A percentile compares a stretch with the other conserved stretches of the same genome.
These are phyloP conservation scores for Cabera pusaria DNA, from an alignment of 2,888 invertebrate genomes.

Conservation along the genomic window DNA sequence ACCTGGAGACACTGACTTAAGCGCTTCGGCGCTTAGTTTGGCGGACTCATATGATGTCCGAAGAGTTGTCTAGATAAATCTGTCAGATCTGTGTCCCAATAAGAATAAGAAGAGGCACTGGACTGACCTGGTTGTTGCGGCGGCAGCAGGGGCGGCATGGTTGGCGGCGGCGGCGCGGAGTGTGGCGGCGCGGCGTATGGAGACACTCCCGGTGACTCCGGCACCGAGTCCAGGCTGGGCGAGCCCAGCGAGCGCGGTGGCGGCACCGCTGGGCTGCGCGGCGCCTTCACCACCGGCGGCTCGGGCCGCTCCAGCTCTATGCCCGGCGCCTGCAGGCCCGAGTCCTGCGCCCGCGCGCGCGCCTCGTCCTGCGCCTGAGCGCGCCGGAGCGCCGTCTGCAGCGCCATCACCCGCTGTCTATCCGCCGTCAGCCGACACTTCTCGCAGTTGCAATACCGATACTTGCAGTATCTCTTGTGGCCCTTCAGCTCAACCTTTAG, in stretches of 20 bases:
- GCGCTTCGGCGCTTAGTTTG: too few species aligned
- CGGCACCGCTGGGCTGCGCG: slow-evolving; percentile 61
- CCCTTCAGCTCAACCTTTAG: slow-evolving; percentile 94
- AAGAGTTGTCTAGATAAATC: too few species aligned
- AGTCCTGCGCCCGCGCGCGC: slow-evolving; percentile 71
- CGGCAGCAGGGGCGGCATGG: slow-evolving; percentile 74
- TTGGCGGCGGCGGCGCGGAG: slow-evolving; percentile 62
- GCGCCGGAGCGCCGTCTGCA: slow-evolving; percentile 91
- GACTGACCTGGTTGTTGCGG: slow-evolving; percentile 76
- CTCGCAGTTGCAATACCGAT: slow-evolving; percentile 91
- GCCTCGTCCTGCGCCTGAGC: slow-evolving; percentile 94
- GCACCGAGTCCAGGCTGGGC: slow-evolving; percentile 69
- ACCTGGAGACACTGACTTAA: too few species aligned
- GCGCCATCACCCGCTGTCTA: slow-evolving; percentile 94
- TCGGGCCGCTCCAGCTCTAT: slow-evolving; percentile 76
- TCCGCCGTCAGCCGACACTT: slow-evolving; percentile 94
- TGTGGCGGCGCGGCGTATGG: slow-evolving; percentile 74
- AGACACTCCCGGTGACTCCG: slow-evolving; percentile 69
- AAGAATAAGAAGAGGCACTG: too few species aligned
- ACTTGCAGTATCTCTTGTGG: slow-evolving; percentile 96
- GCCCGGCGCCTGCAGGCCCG: slow-evolving; percentile 66
- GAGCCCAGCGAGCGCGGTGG: slow-evolving; percentile 64
- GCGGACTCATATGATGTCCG: too few species aligned
- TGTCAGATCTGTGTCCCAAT: too few species aligned
- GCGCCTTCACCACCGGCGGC: slow-evolving; percentile 71